Conservation (phyloP, 1,140 invertebrate genomes). For the Latrodectus geometricus region DNA sequence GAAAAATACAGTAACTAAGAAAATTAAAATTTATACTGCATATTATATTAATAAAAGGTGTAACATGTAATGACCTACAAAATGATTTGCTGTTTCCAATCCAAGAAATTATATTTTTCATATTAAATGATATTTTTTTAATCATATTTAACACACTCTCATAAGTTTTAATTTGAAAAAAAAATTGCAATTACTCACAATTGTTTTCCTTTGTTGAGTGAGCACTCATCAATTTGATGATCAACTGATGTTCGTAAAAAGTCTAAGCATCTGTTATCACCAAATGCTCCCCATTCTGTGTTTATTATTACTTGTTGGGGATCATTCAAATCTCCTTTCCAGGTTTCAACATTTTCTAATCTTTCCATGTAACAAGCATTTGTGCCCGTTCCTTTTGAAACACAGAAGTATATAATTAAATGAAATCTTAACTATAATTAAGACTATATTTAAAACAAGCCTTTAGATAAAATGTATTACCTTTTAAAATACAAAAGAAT, state of each 20-base stretch:
- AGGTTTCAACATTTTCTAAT: slow-evolving; percentile 76
- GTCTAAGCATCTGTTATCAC: slow-evolving; percentile 67
- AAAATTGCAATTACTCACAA: slow-evolving; percentile 48
- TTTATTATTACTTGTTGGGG: slow-evolving; percentile 68
- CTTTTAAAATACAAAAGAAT: too few relatives aligned
- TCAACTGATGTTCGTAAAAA: slow-evolving; percentile 67
- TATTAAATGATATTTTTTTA: too few relatives aligned
- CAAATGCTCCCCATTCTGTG: slow-evolving; percentile 70
- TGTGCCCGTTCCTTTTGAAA: slow-evolving; percentile 80
- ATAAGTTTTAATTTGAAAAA: not conserved
- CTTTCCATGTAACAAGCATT: slow-evolving; percentile 98
- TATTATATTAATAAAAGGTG: too few relatives aligned
- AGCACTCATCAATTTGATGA: slow-evolving; percentile 66
- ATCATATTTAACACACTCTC: not conserved
- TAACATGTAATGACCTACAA: too few relatives aligned
- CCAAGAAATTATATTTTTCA: too few relatives aligned
- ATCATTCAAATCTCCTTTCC: slow-evolving; percentile 60
- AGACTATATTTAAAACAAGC: too few relatives aligned
- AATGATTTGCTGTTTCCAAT: too few relatives aligned
- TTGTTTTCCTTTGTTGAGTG: slow-evolving; percentile 66
- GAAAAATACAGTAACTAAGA: too few relatives aligned
- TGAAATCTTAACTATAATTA: too few relatives aligned
- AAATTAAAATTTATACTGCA: too few relatives aligned
- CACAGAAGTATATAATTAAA: not conserved
- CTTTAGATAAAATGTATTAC: too few relatives aligned